A percentile compares a stretch with the other conserved stretches of the same genome.
Evolutionary conservation across 2,888 invertebrate genomes (phyloP).

Genomic region (Coleophora flavipennella): DNA sequence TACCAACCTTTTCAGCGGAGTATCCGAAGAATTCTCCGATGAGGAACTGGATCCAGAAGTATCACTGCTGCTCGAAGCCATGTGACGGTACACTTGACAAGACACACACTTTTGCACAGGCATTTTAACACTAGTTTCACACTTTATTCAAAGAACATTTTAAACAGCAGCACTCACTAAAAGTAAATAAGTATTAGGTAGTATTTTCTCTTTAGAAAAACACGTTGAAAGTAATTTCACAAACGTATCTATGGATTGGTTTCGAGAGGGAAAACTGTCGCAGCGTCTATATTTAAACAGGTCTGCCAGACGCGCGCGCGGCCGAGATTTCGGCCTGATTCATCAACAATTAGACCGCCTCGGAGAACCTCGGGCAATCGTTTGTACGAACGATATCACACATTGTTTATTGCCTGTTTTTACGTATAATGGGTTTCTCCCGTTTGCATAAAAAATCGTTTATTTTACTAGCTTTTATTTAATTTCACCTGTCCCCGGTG

Average conservation of each 20-base stretch:
- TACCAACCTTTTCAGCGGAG: conserved; percentile 53
- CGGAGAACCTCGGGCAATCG: conserved; percentile 19
- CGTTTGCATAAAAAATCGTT: too few species aligned
- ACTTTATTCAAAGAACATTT: neutral
- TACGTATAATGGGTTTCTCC: too few species aligned
- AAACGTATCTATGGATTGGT: conserved; percentile 18
- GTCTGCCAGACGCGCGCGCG: conserved; percentile 23
- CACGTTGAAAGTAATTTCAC: conserved; percentile 21
- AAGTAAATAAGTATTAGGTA: too few species aligned
- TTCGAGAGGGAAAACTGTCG: conserved; percentile 41
- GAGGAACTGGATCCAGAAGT: conserved; percentile 43
- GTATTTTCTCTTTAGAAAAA: too few species aligned
- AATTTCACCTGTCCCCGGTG: too few species aligned
- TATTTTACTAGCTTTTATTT: too few species aligned
- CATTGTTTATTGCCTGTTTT: too few species aligned
- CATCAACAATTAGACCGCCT: conserved; percentile 37
- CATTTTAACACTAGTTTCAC: conserved; percentile 16
- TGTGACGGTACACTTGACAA: conserved; percentile 38
- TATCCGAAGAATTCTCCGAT: conserved; percentile 42
- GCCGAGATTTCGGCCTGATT: conserved; percentile 28
- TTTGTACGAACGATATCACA: too few species aligned
- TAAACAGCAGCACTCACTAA: too few species aligned
- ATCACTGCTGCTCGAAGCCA: conserved; percentile 47
- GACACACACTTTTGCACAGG: conserved; percentile 39
- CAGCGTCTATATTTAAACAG: conserved; percentile 53